Evolutionary conservation across 2,113 vertebrate species (phyloP).

Genomic region (Corythornis vintsioides): DNA sequence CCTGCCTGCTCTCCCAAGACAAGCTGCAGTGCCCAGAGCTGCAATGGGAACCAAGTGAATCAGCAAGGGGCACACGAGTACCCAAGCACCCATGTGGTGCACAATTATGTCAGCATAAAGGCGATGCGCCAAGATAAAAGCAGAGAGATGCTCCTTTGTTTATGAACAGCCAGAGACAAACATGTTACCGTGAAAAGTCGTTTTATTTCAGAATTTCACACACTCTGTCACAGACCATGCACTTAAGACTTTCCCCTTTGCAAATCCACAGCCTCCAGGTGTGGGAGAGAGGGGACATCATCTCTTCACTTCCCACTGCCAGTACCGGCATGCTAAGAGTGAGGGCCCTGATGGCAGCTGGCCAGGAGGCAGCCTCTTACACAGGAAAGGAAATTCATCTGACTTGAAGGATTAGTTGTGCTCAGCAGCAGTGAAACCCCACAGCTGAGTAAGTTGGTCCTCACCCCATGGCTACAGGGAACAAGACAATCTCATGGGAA

Average conservation of each 20-base stretch:
- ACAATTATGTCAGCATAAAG: not conserved
- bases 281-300: not conserved
- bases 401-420: not conserved
- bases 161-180: not conserved
- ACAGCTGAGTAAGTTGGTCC: constrained; percentile 39
- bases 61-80: not conserved
- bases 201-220: constrained; percentile 67
- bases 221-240: constrained; percentile 62
- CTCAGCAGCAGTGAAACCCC: not conserved
- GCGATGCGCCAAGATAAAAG: not conserved
- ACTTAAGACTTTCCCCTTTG: constrained; percentile 24
- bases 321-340: not conserved
- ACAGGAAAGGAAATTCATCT: not conserved
- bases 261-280: constrained; percentile 13
- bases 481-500: not conserved
- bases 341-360: not conserved
- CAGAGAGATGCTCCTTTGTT: not conserved
- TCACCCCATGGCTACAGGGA: not conserved
- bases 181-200: constrained; percentile 35
- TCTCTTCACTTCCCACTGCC: not conserved
- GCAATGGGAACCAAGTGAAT: not conserved
- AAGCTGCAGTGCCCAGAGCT: not conserved
- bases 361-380: not conserved
- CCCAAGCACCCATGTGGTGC: not conserved
- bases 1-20: not conserved